phyloP scores from a whole-genome alignment of 1,140 invertebrate species.

The Chironomus striatipennis region DNA sequence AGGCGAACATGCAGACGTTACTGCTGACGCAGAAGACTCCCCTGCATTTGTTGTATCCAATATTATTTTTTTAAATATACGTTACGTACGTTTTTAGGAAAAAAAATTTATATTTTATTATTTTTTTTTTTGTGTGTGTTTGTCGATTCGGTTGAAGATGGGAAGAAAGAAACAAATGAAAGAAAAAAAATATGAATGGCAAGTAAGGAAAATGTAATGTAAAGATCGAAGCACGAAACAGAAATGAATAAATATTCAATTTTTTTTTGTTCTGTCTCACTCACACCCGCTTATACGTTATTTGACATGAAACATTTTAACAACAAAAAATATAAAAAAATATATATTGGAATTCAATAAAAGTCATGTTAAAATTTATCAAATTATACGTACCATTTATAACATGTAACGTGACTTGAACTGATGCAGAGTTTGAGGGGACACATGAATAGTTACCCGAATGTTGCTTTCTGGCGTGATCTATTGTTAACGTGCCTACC shows the following conservation, averaged over 20 bases:
- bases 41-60: conserved; percentile 27
- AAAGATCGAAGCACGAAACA: neutral
- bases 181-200: conserved; percentile 20
- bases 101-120: neutral
- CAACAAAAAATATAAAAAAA: no score
- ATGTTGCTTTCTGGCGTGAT: conserved; percentile 40
- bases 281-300: neutral
- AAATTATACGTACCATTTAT: conserved; percentile 38
- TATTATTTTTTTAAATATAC: no score
- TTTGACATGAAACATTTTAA: conserved; percentile 20
- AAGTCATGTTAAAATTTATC: conserved; percentile 20
- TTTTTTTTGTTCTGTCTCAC: conserved; percentile 19
- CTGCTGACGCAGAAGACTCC: conserved; percentile 39
- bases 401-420: conserved; percentile 39
- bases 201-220: conserved; percentile 20
- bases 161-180: conserved; percentile 23
- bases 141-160: neutral
- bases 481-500: conserved; percentile 42
- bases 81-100: no score
- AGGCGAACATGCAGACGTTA: conserved; percentile 33
- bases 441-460: conserved; percentile 41
- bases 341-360: conserved; percentile 19
- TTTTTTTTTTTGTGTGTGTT: no score
- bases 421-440: conserved; percentile 40
- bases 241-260: conserved; percentile 17